Conservation (phyloP, 2,113 vertebrate species). For the Stegostoma tigrinum region DNA sequence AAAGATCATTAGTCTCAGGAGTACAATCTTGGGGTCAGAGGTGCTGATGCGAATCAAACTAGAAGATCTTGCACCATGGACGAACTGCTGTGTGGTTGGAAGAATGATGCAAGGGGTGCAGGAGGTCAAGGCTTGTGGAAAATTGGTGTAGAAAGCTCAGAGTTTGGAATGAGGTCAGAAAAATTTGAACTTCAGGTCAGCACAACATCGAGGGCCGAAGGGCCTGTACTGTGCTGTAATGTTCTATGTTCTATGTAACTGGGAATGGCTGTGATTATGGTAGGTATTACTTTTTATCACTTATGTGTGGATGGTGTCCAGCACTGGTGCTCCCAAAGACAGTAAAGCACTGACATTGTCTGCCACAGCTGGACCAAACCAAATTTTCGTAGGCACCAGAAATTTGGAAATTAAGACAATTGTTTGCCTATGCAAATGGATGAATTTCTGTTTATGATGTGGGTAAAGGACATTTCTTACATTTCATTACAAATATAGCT, state of each 20-base stretch:
- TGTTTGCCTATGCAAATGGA: not conserved
- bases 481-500: not conserved
- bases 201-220: no score
- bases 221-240: no score
- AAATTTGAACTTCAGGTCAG: no score
- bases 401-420: no score
- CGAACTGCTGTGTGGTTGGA: not conserved
- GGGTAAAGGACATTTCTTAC: not conserved
- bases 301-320: no score
- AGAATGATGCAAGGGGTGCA: not conserved
- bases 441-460: not conserved
- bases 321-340: not conserved
- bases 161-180: not conserved
- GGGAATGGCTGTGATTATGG: not conserved
- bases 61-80: no score
- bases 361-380: not conserved
- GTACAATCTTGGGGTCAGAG: not conserved
- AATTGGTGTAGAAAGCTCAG: not conserved
- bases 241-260: no score
- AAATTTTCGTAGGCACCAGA: no score
- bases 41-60: no score
- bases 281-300: not conserved
- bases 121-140: not conserved
- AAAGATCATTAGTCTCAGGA: not conserved
- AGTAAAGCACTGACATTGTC: not conserved